A percentile compares a stretch with the other conserved stretches of the same genome.
Evolutionary conservation across 2,888 invertebrate species (phyloP).

Genomic region (Aradus depressus): DNA sequence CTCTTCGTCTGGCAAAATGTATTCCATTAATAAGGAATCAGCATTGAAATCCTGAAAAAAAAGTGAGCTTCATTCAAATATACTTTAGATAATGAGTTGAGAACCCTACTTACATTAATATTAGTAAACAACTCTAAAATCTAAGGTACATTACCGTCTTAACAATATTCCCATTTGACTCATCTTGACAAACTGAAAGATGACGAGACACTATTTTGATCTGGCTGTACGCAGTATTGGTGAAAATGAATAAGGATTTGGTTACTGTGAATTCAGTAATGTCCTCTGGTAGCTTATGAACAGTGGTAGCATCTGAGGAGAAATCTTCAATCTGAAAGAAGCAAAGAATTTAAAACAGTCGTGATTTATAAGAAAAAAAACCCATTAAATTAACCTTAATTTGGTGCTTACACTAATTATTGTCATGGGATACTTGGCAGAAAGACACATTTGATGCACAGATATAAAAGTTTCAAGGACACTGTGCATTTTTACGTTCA

Average conservation of each 20-base stretch:
- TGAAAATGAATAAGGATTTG: conserved; percentile 54
- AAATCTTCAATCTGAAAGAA: conserved; percentile 16
- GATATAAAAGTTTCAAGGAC: conserved; percentile 11
- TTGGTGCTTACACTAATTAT: conserved; percentile 15
- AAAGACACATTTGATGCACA: conserved; percentile 4
- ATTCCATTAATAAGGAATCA: conserved; percentile 46
- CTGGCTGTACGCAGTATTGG: conserved; percentile 41
- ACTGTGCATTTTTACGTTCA: conserved; percentile 13
- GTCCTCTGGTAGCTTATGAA: conserved; percentile 54
- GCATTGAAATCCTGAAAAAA: conserved; percentile 44
- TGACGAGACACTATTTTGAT: conserved; percentile 46
- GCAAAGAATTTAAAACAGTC: no score
- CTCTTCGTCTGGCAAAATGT: conserved; percentile 42
- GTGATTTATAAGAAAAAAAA: no score
- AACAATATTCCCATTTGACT: conserved; percentile 39
- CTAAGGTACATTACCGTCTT: conserved; percentile 25
- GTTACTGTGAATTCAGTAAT: conserved; percentile 52
- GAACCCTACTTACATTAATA: no score
- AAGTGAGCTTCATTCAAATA: no score
- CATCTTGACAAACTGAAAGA: conserved; percentile 44
- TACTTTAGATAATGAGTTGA: no score
- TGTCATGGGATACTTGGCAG: conserved; percentile 12
- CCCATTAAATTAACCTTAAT: no score
- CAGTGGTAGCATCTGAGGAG: conserved; percentile 48
- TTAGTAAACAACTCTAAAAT: no score